A percentile compares a stretch with the other conserved stretches of the same genome.
phyloP scores from a whole-genome alignment of 2,113 vertebrate species.

The Symphodus melops region DNA sequence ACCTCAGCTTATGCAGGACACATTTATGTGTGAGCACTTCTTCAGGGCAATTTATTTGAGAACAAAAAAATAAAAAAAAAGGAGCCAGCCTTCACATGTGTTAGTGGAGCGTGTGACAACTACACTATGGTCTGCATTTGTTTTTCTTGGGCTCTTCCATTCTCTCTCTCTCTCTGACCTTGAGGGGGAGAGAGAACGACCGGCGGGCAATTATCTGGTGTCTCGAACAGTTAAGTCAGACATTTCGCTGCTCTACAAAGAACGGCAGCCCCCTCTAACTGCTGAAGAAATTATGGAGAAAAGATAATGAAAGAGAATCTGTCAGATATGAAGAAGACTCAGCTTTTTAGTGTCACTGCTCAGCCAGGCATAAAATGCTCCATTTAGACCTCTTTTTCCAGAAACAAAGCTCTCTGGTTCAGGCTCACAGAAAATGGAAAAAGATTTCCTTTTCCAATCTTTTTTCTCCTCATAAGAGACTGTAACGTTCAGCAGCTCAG shows the following conservation, averaged over 20 bases:
- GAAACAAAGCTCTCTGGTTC: constrained; percentile 73
- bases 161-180: constrained; percentile 74
- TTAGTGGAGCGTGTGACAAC: constrained; percentile 75
- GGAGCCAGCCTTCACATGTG: constrained; percentile 70
- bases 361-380: constrained; percentile 75
- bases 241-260: constrained; percentile 67
- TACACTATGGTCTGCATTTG: constrained; percentile 78
- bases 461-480: constrained; percentile 53
- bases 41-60: constrained; percentile 78
- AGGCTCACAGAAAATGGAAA: constrained; percentile 61
- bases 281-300: constrained; percentile 70
- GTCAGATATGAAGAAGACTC: constrained; percentile 74
- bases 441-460: constrained; percentile 63
- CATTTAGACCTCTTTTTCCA: constrained; percentile 65
- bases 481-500: constrained; percentile 62
- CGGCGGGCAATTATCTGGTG: constrained; percentile 75
- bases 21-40: constrained; percentile 73
- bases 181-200: constrained; percentile 65
- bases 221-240: constrained; percentile 78
- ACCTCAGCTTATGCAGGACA: constrained; percentile 61
- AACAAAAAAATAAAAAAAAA: constrained; percentile 73
- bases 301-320: constrained; percentile 79
- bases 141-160: constrained; percentile 76
- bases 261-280: constrained; percentile 57
- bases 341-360: constrained; percentile 75